Evolutionary conservation across 2,797 vertebrate species (phyloP).

Genomic region (Gymnocypris eckloni): DNA sequence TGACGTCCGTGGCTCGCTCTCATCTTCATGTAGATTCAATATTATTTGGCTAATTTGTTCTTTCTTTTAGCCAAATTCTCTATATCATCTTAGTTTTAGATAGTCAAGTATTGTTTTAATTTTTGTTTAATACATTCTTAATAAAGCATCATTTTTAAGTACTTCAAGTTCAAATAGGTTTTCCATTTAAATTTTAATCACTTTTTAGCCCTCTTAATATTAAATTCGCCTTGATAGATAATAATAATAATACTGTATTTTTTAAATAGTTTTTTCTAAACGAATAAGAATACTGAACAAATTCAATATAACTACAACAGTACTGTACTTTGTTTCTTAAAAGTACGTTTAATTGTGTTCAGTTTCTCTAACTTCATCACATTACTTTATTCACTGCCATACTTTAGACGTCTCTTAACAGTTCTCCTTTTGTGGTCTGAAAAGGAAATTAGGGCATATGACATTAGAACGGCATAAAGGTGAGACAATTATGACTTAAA

Average conservation of each 20-base stretch:
- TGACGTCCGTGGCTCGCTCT: constrained; percentile 44
- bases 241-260: background rate
- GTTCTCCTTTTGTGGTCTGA: no score
- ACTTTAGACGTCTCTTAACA: no score
- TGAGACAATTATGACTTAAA: no score
- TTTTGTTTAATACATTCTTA: background rate
- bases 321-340: background rate
- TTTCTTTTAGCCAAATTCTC: background rate
- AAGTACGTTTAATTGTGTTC: background rate
- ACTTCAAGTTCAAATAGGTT: no score
- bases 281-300: background rate
- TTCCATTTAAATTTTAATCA: background rate
- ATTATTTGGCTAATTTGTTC: background rate
- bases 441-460: no score
- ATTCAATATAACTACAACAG: background rate
- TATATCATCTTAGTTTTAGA: background rate
- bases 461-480: no score
- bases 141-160: background rate
- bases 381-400: no score
- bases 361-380: no score
- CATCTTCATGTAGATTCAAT: background rate
- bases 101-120: background rate
- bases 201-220: background rate
- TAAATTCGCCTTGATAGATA: background rate
- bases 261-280: background rate